Evolutionary conservation across 1,140 invertebrate genomes (phyloP).

Genomic region (Drosophila sproati): DNA sequence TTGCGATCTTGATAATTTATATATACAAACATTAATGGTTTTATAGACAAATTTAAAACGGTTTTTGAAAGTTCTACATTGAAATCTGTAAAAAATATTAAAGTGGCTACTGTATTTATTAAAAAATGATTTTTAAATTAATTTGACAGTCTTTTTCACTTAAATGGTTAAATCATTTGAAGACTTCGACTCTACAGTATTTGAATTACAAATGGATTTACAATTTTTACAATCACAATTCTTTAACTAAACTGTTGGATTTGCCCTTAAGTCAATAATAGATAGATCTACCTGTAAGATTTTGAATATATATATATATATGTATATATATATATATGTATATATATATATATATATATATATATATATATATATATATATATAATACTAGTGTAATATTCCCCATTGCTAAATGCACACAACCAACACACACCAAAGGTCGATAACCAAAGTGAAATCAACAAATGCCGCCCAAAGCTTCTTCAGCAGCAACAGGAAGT

Average conservation of each 20-base stretch:
- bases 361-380: too few relatives aligned
- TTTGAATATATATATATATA: too few relatives aligned
- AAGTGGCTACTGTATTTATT: neutral
- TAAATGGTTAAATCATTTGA: neutral
- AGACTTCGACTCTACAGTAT: neutral
- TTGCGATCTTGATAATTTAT: too few relatives aligned
- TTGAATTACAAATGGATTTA: neutral
- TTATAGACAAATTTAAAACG: too few relatives aligned
- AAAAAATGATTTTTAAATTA: neutral
- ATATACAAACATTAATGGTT: too few relatives aligned
- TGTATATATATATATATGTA: too few relatives aligned
- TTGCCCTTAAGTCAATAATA: neutral
- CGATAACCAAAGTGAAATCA: constrained; percentile 24
- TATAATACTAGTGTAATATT: constrained; percentile 2
- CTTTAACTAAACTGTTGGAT: neutral
- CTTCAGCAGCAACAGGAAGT: neutral
- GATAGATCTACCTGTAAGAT: constrained; percentile 1
- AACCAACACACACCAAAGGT: constrained; percentile 17
- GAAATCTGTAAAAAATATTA: neutral
- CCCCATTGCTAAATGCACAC: constrained; percentile 10
- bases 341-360: too few relatives aligned
- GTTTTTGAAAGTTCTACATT: too few relatives aligned
- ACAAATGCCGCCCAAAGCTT: constrained; percentile 43
- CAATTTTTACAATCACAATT: neutral
- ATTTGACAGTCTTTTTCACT: neutral